Evolutionary conservation across 2,113 vertebrate species (phyloP).

Genomic region (Marmota flaviventris): DNA sequence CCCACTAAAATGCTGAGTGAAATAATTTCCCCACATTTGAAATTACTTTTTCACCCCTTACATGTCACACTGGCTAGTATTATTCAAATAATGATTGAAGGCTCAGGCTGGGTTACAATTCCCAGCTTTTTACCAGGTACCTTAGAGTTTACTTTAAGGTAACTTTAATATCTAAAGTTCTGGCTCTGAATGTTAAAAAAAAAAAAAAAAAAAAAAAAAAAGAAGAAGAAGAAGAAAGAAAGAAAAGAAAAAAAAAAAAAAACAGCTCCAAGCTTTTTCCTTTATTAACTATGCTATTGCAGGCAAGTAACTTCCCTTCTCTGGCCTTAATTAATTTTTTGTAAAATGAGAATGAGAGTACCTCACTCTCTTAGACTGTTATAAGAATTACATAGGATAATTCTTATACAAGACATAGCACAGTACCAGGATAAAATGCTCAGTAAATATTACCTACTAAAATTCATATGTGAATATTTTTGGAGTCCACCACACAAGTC

Average conservation of each 20-base stretch:
- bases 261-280: not conserved
- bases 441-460: not conserved
- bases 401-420: not conserved
- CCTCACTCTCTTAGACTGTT: not conserved
- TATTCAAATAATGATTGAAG: not conserved
- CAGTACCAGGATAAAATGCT: not conserved
- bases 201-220: too few species aligned
- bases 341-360: not conserved
- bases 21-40: not conserved
- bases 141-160: too few species aligned
- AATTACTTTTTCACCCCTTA: not conserved
- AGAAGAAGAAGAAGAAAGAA: too few species aligned
- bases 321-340: not conserved
- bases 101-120: not conserved
- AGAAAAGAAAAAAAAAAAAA: too few species aligned
- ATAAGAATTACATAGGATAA: slow-evolving; percentile 32
- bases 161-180: too few species aligned
- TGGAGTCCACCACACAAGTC: not conserved
- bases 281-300: not conserved
- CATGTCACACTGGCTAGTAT: not conserved
- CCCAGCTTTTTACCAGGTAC: not conserved
- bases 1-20: not conserved
- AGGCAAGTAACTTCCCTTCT: not conserved
- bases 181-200: too few species aligned
- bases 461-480: not conserved